These are phyloP conservation scores for Echiichthys vipera DNA, from an alignment of 2,797 vertebrate genomes.

Conservation along the genomic window DNA sequence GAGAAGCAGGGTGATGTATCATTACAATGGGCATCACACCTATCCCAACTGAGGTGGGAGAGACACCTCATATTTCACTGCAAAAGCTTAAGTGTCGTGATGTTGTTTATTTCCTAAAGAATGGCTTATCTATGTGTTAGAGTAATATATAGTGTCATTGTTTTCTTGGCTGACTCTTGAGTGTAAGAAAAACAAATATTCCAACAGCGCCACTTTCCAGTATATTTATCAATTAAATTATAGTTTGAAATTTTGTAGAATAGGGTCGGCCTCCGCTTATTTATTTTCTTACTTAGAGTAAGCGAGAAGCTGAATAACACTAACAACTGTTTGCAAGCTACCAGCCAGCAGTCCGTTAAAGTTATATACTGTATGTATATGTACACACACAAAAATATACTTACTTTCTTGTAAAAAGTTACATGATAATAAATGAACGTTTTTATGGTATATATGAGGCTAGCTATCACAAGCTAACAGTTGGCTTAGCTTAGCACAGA, in stretches of 20 bases:
- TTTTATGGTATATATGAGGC: too few species aligned
- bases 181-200: neutral
- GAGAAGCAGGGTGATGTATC: constrained; percentile 57
- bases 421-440: too few species aligned
- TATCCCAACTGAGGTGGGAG: constrained; percentile 27
- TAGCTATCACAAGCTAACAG: too few species aligned
- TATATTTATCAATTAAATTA: neutral
- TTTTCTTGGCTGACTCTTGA: neutral
- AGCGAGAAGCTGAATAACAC: neutral
- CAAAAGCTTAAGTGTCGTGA: constrained; percentile 10
- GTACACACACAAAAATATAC: too few species aligned
- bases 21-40: constrained; percentile 46
- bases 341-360: too few species aligned
- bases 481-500: too few species aligned
- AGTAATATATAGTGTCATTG: neutral
- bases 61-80: constrained; percentile 21
- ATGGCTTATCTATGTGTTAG: neutral
- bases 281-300: neutral
- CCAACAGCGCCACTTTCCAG: neutral
- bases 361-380: too few species aligned
- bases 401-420: too few species aligned
- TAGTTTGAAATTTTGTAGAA: neutral
- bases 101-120: constrained; percentile 13
- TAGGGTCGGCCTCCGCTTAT: neutral
- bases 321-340: too few species aligned